Conservation (phyloP, 2,888 invertebrate species). For the Andricus quercusramuli region DNA sequence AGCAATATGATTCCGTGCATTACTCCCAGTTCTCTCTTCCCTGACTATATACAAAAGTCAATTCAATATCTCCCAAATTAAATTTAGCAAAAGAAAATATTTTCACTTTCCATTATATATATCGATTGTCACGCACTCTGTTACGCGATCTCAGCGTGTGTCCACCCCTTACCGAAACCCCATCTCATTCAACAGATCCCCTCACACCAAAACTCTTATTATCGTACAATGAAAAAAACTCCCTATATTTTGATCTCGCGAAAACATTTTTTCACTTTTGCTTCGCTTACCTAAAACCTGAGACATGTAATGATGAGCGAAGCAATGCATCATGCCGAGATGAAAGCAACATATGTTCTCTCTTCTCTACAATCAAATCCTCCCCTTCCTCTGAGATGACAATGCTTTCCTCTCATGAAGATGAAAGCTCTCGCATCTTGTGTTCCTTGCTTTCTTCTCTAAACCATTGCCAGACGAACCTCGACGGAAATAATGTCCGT, state of each 20-base stretch:
- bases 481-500: constrained; percentile 22
- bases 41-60: neutral
- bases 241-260: neutral
- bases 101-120: neutral
- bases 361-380: neutral
- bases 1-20: neutral
- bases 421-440: neutral
- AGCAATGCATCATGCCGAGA: neutral
- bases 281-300: neutral
- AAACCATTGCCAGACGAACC: neutral
- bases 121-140: neutral
- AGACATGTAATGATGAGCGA: neutral
- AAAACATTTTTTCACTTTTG: neutral
- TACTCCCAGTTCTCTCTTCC: neutral
- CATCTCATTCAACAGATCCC: neutral
- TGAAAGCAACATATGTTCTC: constrained; percentile 13
- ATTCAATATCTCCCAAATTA: neutral
- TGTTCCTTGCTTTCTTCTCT: neutral
- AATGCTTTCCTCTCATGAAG: neutral
- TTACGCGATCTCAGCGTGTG: neutral
- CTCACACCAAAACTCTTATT: neutral
- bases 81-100: neutral
- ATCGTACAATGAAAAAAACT: neutral
- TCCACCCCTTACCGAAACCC: neutral
- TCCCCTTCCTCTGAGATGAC: constrained; percentile 4